Evolutionary conservation across 2,113 vertebrate genomes (phyloP).

Genomic region (Etheostoma cragini): DNA sequence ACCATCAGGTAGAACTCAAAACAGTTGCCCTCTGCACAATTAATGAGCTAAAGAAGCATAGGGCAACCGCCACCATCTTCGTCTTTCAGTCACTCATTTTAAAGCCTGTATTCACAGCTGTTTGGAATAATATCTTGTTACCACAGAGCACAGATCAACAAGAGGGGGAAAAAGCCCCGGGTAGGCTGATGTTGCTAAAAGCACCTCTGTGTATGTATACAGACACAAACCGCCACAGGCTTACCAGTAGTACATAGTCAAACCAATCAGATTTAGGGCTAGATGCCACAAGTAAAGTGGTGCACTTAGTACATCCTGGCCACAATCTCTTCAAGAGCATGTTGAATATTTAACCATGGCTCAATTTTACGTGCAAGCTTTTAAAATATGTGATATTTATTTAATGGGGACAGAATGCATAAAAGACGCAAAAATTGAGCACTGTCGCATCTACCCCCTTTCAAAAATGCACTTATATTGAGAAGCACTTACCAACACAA

Average conservation of each 20-base stretch:
- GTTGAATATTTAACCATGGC: slow-evolving; percentile 80
- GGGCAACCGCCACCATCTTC: slow-evolving; percentile 33
- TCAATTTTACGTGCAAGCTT: slow-evolving; percentile 79
- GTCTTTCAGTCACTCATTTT: slow-evolving; percentile 54
- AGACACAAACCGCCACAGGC: slow-evolving; percentile 76
- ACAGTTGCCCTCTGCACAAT: slow-evolving; percentile 75
- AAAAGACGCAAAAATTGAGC: slow-evolving; percentile 68
- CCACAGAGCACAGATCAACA: slow-evolving; percentile 48
- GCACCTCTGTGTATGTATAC: slow-evolving; percentile 26
- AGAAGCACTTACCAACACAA: slow-evolving; percentile 73
- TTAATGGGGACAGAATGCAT: slow-evolving; percentile 84
- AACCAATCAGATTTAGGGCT: slow-evolving; percentile 72
- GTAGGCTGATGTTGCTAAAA: slow-evolving; percentile 62
- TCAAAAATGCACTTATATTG: slow-evolving; percentile 66
- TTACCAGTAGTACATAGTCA: slow-evolving; percentile 57
- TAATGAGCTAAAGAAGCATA: slow-evolving; percentile 74
- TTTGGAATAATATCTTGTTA: slow-evolving; percentile 53
- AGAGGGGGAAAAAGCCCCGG: slow-evolving; percentile 26
- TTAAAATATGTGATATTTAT: slow-evolving; percentile 85
- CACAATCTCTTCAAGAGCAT: slow-evolving; percentile 67
- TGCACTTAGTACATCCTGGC: slow-evolving; percentile 68
- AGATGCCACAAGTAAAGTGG: slow-evolving; percentile 73
- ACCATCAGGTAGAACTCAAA: slow-evolving; percentile 80
- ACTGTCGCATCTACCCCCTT: slow-evolving; percentile 66
- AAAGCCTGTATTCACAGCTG: slow-evolving; percentile 43